phyloP scores from a whole-genome alignment of 2,797 vertebrate genomes.

The Pseudochirops corinnae region DNA sequence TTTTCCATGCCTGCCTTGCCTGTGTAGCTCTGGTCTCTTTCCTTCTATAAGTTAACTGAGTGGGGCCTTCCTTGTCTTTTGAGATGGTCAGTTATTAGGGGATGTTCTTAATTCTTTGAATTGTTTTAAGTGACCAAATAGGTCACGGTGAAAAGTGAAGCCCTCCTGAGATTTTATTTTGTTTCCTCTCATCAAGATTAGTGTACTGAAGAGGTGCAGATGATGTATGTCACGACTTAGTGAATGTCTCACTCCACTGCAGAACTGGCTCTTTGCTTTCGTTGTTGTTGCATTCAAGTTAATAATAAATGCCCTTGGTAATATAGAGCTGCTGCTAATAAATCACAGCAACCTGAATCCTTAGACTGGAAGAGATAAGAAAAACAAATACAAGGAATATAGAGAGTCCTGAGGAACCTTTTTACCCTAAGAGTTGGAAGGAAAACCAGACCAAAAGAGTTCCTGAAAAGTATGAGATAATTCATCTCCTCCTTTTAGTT shows the following conservation, averaged over 20 bases:
- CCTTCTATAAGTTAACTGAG: not conserved
- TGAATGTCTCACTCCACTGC: conserved; percentile 54
- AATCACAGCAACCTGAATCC: not conserved
- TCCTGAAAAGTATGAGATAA: conserved; percentile 20
- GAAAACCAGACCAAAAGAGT: not conserved
- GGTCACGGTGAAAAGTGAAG: conserved; percentile 43
- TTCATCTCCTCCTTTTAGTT: conserved; percentile 47
- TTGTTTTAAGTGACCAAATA: conserved; percentile 71
- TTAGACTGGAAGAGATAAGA: not conserved
- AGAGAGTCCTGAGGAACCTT: not conserved
- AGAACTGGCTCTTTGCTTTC: conserved; percentile 33
- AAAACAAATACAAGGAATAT: conserved; percentile 27
- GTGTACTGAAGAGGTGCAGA: conserved; percentile 42
- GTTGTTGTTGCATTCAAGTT: conserved; percentile 31
- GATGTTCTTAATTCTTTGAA: conserved; percentile 42
- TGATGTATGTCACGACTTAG: conserved; percentile 55
- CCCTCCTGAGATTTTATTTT: conserved; percentile 50
- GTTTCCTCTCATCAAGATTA: conserved; percentile 51
- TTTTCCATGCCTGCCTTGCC: not conserved
- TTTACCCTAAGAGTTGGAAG: conserved; percentile 46
- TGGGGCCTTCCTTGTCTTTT: conserved; percentile 51
- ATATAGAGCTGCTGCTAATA: conserved; percentile 36
- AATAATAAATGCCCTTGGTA: conserved; percentile 15
- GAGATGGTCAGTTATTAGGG: conserved; percentile 9
- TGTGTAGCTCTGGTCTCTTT: not conserved